phyloP scores from a whole-genome alignment of 2,888 invertebrate genomes.

The Timema podura region DNA sequence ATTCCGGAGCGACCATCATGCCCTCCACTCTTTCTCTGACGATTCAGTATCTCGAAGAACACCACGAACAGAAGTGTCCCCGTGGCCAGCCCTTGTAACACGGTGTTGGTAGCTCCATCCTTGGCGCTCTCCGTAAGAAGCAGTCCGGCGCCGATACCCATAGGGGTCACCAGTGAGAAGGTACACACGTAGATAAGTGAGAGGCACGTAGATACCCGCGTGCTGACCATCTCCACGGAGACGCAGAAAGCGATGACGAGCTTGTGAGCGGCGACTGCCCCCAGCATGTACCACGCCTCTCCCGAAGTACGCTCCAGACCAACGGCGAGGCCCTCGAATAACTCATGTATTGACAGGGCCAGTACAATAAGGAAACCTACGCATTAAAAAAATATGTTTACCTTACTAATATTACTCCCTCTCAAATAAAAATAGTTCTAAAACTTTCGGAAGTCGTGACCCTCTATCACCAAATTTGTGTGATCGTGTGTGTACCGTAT shows the following conservation, averaged over 20 bases:
- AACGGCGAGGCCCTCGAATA: slow-evolving; percentile 81
- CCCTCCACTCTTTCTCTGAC: slow-evolving; percentile 56
- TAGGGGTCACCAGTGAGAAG: slow-evolving; percentile 74
- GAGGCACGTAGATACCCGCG: slow-evolving; percentile 59
- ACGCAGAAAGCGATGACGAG: slow-evolving; percentile 85
- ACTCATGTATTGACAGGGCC: slow-evolving; percentile 79
- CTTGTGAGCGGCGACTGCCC: slow-evolving; percentile 80
- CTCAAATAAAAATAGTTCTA: no score
- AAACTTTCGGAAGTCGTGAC: no score
- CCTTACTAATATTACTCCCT: no score
- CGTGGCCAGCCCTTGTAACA: slow-evolving; percentile 77
- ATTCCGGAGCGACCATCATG: slow-evolving; percentile 54
- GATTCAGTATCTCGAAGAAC: slow-evolving; percentile 88
- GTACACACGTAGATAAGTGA: slow-evolving; percentile 65
- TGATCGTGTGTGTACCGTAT: no score
- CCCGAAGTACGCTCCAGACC: slow-evolving; percentile 63
- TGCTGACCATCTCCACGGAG: slow-evolving; percentile 74
- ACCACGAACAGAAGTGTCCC: slow-evolving; percentile 93
- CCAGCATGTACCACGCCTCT: slow-evolving; percentile 75
- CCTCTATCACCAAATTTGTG: no score
- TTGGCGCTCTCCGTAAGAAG: slow-evolving; percentile 45
- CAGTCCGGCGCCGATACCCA: slow-evolving; percentile 64
- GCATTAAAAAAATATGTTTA: no score
- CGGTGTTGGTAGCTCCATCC: slow-evolving; percentile 50
- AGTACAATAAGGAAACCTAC: slow-evolving; percentile 71